phyloP scores from a whole-genome alignment of 2,888 invertebrate species.

The Sarcophaga carnaria region DNA sequence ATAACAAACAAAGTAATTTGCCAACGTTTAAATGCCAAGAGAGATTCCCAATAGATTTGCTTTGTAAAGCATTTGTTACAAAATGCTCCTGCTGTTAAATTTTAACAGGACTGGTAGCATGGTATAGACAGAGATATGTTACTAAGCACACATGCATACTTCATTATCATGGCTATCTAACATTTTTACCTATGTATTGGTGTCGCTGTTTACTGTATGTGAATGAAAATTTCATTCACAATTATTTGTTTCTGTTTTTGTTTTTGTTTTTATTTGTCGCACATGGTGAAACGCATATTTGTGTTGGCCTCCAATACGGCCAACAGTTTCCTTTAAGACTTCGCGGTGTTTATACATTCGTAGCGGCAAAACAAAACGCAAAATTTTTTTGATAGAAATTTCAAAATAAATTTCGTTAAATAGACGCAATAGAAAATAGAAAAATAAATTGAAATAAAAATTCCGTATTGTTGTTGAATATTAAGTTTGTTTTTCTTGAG shows the following conservation, averaged over 20 bases:
- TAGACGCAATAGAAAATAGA: too few species aligned
- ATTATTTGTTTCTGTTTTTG: not conserved
- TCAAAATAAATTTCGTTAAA: conserved; percentile 17
- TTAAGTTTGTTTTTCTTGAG: too few species aligned
- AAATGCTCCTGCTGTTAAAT: not conserved
- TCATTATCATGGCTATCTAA: not conserved
- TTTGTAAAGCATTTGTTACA: not conserved
- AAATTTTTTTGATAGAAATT: not conserved
- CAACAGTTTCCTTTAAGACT: conserved; percentile 67
- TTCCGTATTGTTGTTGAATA: not conserved
- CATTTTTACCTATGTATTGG: too few species aligned
- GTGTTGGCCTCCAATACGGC: conserved; percentile 42
- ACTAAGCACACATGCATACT: not conserved
- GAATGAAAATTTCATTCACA: conserved; percentile 58
- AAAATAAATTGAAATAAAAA: not conserved
- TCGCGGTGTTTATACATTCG: conserved; percentile 57
- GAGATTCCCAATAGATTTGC: not conserved
- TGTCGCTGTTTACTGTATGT: not conserved
- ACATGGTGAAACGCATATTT: conserved; percentile 57
- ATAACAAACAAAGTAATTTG: not conserved
- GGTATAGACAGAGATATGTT: not conserved
- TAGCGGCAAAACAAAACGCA: conserved; percentile 37
- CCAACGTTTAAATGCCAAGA: not conserved
- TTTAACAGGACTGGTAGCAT: not conserved
- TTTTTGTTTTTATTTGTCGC: conserved; percentile 17